Conservation (phyloP, 1,140 invertebrate genomes). For the Zelostemma sp. region DNA sequence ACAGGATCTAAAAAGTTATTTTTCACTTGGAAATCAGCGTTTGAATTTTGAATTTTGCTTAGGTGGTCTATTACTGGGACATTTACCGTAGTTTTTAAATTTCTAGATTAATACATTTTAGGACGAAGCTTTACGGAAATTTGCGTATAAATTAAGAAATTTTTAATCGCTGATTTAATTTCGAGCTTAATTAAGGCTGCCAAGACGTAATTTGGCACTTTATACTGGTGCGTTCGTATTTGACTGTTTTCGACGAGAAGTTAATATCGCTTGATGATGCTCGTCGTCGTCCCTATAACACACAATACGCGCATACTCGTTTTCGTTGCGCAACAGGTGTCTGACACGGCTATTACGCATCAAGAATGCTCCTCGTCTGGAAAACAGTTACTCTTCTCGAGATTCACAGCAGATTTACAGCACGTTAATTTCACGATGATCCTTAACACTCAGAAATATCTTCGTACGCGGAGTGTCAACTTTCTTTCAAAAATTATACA, state of each 20-base stretch:
- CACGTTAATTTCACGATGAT: background rate
- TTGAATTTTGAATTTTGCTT: no score
- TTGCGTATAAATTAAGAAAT: no score
- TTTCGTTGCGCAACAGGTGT: slow-evolving; percentile 29
- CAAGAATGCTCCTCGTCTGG: slow-evolving; percentile 19
- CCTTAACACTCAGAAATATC: no score
- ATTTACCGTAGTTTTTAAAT: no score
- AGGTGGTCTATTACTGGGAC: no score
- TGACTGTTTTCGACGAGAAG: slow-evolving; percentile 3
- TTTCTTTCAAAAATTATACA: no score
- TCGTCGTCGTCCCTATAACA: slow-evolving; percentile 19
- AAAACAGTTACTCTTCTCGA: slow-evolving; percentile 23
- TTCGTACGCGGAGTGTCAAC: no score
- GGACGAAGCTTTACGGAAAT: no score
- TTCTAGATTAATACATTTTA: no score
- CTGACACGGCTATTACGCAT: slow-evolving; percentile 30
- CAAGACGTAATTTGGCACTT: background rate
- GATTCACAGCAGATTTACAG: slow-evolving; percentile 4
- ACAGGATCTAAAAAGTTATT: no score
- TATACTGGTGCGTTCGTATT: slow-evolving; percentile 4
- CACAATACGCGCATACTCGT: slow-evolving; percentile 17
- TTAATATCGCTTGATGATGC: slow-evolving; percentile 9
- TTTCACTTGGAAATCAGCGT: no score
- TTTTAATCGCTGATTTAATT: no score
- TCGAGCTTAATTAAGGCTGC: slow-evolving; percentile 10